These are phyloP conservation scores for Drosophila varians DNA, from an alignment of 1,140 invertebrate species.

Conservation along the genomic window DNA sequence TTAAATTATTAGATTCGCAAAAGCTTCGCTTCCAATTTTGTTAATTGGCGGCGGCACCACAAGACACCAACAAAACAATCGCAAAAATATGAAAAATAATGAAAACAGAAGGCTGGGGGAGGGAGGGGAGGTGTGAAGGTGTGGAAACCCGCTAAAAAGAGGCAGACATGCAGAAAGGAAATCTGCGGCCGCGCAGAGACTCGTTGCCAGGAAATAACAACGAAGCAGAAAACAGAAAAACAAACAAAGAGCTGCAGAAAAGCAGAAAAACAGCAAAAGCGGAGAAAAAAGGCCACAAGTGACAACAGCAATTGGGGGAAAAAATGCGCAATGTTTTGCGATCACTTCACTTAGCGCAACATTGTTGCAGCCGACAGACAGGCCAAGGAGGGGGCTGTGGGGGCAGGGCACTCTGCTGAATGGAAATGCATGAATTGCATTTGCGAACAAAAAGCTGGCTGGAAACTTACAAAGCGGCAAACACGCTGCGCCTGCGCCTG, in stretches of 20 bases:
- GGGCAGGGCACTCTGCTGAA: conserved; percentile 29
- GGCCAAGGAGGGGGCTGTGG: neutral
- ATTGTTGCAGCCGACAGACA: conserved; percentile 59
- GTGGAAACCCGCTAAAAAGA: conserved; percentile 17
- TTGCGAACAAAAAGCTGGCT: conserved; percentile 30
- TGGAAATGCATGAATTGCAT: conserved; percentile 76
- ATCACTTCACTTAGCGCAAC: conserved; percentile 63
- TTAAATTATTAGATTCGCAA: conserved; percentile 61
- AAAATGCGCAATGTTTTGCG: conserved; percentile 22
- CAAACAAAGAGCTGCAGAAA: conserved; percentile 2
- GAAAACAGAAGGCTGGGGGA: neutral
- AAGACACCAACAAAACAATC: conserved; percentile 5
- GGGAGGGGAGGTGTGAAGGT: neutral
- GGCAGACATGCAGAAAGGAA: conserved; percentile 40
- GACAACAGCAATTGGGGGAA: conserved; percentile 13
- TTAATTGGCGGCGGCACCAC: conserved; percentile 40
- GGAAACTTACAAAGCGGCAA: conserved; percentile 24
- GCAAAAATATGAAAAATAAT: conserved; percentile 29
- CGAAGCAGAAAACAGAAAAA: conserved; percentile 27
- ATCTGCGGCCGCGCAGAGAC: conserved; percentile 27
- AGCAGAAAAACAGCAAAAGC: conserved; percentile 9
- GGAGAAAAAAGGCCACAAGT: conserved; percentile 11
- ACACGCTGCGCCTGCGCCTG: conserved; percentile 32
- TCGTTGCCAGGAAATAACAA: conserved; percentile 42
- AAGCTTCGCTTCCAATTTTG: conserved; percentile 53